A percentile compares a stretch with the other conserved stretches of the same genome.
Evolutionary conservation across 2,113 vertebrate genomes (phyloP).

Genomic region (Psilopogon haemacephalus): DNA sequence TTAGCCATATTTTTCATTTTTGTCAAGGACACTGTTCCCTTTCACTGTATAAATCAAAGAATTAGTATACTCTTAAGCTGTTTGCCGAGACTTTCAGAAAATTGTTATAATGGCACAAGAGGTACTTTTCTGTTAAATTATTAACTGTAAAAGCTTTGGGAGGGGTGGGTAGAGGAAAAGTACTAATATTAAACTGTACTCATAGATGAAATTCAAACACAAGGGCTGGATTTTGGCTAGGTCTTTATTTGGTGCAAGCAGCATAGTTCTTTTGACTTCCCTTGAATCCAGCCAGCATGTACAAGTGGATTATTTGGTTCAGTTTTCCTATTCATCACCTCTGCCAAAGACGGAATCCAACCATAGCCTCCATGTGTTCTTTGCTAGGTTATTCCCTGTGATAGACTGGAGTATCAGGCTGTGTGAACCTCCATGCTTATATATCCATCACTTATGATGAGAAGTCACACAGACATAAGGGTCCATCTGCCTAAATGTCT

Average conservation of each 20-base stretch:
- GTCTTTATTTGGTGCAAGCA: neutral
- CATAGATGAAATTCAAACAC: neutral
- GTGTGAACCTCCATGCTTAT: neutral
- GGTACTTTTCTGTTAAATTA: neutral
- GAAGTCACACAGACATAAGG: neutral
- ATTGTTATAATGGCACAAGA: neutral
- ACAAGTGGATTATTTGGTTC: neutral
- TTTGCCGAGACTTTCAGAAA: neutral
- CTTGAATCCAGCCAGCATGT: neutral
- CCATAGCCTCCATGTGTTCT: neutral
- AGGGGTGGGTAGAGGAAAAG: neutral
- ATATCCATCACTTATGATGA: neutral
- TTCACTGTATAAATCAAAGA: neutral
- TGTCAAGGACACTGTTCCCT: neutral
- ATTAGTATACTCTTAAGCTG: neutral
- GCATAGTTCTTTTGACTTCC: neutral
- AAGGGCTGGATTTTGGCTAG: neutral
- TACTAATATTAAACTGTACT: neutral
- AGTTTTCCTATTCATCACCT: neutral
- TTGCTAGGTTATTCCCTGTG: neutral
- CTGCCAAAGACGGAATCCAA: neutral
- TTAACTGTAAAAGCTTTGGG: neutral
- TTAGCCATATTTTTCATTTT: neutral
- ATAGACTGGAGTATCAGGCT: neutral
- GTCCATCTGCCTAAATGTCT: conserved; percentile 1